Base-by-base conservation (phyloP, 2,113 vertebrate species). In the Limnothrissa miodon region DNA sequence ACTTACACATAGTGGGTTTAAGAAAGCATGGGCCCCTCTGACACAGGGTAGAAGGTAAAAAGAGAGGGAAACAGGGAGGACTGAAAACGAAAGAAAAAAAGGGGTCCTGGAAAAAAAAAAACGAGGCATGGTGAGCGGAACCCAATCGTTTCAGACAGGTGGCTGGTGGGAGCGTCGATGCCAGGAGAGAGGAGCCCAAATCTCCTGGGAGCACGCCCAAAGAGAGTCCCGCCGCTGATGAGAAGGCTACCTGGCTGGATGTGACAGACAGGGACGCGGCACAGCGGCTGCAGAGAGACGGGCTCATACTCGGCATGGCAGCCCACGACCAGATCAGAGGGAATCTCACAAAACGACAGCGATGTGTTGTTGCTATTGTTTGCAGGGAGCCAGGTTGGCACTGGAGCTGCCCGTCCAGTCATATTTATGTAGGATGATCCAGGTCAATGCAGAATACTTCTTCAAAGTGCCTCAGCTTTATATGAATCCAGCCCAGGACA, bases 101-200 rank as follows among this genome's bases (percentile, higher is more conserved):
- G n/a, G n/a, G n/a, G n/a, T n/a, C n/a, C n/a, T n/a, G n/a, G n/a
- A n/a, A n/a, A n/a, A n/a, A n/a, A 33, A 33, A 25, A 25, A 74
- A 74, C 13, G 29, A 5, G 9, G 3, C 29, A 36, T 0, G 66
- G 29, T 33, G 13, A 74, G 66, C 66, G 56, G 23, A 83, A 79
- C 86, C 87, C 84, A 84, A 33, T 74, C 0, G 66, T 87, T 80
- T 85, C 81, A 87, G 86, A 84, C 86, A 87, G 88, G 88, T 87
- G 84, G 82, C 70, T 85, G 79, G 79, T 83, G 83, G 70, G 82
- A 84, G 84, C 45, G 62, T 78, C 51, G 51, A 33, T 36, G 66
- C 66, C 66, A 36, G 66, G 66, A 15, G 66, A 74, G 66, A 33
- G 66, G 25, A 33, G 66, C 66, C 19, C 51, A 80, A 51, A 45